These are phyloP conservation scores for Rhinolophus ferrumequinum DNA, from an alignment of 2,113 vertebrate species.

Conservation along the genomic window DNA sequence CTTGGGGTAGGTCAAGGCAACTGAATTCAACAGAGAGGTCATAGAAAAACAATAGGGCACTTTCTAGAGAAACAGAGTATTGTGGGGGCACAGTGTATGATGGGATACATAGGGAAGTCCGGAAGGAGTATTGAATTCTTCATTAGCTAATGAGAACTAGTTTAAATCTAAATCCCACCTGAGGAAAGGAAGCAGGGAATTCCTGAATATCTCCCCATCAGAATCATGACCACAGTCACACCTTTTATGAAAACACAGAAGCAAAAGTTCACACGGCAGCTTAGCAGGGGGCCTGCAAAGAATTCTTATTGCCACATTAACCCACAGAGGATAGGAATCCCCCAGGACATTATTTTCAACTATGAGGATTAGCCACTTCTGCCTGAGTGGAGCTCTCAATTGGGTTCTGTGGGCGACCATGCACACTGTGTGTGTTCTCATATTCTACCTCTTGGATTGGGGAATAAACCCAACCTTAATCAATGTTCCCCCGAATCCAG, in stretches of 20 bases:
- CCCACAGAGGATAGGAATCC: background rate
- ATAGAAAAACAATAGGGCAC: background rate
- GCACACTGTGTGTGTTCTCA: background rate
- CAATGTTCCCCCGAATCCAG: slow-evolving; percentile 38
- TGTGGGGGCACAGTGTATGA: background rate
- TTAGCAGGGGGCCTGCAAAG: background rate
- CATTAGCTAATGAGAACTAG: slow-evolving; percentile 1
- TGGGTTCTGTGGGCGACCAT: background rate
- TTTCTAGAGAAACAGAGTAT: slow-evolving; percentile 24
- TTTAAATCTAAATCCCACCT: slow-evolving; percentile 4
- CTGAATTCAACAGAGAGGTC: background rate
- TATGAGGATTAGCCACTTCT: background rate
- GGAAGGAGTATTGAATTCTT: background rate
- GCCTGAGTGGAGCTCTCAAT: background rate
- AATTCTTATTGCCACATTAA: background rate
- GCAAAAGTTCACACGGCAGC: background rate
- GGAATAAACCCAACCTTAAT: background rate
- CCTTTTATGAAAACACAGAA: background rate
- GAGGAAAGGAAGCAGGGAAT: background rate
- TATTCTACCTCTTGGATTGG: background rate
- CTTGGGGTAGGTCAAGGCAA: background rate
- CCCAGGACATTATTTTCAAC: background rate
- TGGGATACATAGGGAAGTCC: background rate
- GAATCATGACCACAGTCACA: background rate
- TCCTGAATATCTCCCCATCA: background rate